Percentiles rank a stretch among this genome's conserved stretches.
These are phyloP conservation scores for Todiramphus chloris DNA, from an alignment of 2,113 vertebrate genomes.

Conservation along the genomic window DNA sequence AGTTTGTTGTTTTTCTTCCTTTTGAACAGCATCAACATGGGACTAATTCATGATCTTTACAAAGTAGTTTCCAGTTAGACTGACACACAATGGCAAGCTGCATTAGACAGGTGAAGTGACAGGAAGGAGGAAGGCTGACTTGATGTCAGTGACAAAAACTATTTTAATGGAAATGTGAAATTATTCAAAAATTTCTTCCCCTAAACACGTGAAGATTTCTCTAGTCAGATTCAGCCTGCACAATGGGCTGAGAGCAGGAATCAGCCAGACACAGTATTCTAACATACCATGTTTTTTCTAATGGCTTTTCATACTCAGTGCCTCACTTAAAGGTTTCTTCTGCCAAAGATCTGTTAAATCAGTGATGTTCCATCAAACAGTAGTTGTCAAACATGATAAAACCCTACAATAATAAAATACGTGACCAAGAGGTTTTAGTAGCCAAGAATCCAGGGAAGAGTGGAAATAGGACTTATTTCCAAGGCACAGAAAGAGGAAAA, in stretches of 20 bases:
- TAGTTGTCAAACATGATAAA: constrained; percentile 51
- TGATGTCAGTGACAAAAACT: constrained; percentile 69
- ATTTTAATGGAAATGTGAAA: constrained; percentile 73
- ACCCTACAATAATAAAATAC: constrained; percentile 45
- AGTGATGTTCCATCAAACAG: constrained; percentile 38
- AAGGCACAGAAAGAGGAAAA: not conserved
- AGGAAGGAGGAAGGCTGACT: constrained; percentile 67
- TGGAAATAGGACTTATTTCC: not conserved
- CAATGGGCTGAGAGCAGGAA: constrained; percentile 44
- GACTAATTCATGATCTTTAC: constrained; percentile 63
- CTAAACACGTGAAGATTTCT: constrained; percentile 57
- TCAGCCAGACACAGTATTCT: constrained; percentile 49
- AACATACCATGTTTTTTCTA: constrained; percentile 12
- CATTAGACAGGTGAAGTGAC: constrained; percentile 66
- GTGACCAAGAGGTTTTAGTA: constrained; percentile 39
- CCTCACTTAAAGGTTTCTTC: constrained; percentile 38
- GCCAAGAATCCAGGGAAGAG: not conserved
- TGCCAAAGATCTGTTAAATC: constrained; percentile 52
- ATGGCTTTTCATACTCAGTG: constrained; percentile 30
- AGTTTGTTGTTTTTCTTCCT: constrained; percentile 60
- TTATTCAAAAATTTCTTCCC: constrained; percentile 66
- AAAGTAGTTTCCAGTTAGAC: constrained; percentile 59
- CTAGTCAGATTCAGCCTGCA: constrained; percentile 50
- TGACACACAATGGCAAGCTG: constrained; percentile 65
- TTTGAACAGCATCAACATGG: constrained; percentile 59